Evolutionary conservation across 2,888 invertebrate species (phyloP), one percentile per base, ranked within the genome.

Genomic region (Melikaiella ostensackeni): DNA sequence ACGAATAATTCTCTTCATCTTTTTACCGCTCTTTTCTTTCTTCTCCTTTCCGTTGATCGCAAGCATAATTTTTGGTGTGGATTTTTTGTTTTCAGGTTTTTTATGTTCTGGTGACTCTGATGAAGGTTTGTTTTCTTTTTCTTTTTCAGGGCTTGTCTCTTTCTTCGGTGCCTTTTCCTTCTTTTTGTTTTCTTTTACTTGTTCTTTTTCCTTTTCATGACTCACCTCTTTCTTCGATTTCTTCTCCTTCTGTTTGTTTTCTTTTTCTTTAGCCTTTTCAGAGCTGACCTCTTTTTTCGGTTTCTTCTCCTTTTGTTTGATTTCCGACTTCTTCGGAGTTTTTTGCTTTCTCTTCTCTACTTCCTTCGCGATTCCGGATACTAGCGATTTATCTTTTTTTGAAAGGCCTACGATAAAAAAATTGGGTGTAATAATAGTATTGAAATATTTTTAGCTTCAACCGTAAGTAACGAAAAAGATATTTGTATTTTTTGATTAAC

Each of bases 11-110:
- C 78, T 81, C 42, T 62, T 82, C 64, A 80, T 79, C 76, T 70
- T 81, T 19, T 38, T 19, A 55, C 16, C 21, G n/a, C 30, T 63
- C 75, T 79, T 75, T 21, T 30, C 75, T 73, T 79, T 77, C 75
- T 80, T 74, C 7, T 70, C 70, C 5, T 70, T 70, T 30, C 33
- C 70, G n/a, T 50, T 55, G 13, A 50, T 79, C 16, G 35, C 30
- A 13, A 87, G 77, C 74, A 84, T 85, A 7, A 80, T 66, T 77
- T 83, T 85, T 11, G 80, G 83, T 6, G 73, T 27, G 35, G 78
- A 42, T 59, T 78, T 75, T 35, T 75, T 19, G 79, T 81, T 75
- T 30, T 75, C 83, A 80, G 85, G 62, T 86, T 87, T 77, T 84
- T 86, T 42, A 21, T 57, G 50, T 74, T 78, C 46, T 81, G 80